phyloP scores from a whole-genome alignment of 2,888 invertebrate species.

The Aphodius sticticus region DNA sequence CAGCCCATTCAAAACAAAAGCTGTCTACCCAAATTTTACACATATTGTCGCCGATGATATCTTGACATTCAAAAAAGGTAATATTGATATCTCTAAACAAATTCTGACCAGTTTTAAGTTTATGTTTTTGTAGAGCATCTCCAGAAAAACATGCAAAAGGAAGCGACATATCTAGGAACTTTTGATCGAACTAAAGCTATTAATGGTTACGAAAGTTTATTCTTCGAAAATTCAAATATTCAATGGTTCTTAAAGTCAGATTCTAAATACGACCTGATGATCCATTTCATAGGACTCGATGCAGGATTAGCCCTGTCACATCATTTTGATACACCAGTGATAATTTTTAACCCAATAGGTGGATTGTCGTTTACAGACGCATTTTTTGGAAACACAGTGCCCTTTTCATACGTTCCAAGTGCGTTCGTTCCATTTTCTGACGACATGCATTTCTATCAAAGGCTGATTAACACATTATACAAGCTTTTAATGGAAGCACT shows the following conservation, averaged over 20 bases:
- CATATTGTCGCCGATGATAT: not conserved
- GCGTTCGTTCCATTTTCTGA: conserved; percentile 46
- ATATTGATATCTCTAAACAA: not conserved
- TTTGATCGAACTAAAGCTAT: not conserved
- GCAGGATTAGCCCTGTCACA: conserved; percentile 42
- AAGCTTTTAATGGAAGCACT: not conserved
- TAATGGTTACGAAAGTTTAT: not conserved
- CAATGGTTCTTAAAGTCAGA: conserved; percentile 31
- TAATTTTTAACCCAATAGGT: conserved; percentile 50
- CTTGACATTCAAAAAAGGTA: not conserved
- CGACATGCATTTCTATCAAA: conserved; percentile 53
- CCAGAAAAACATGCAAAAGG: too few species aligned
- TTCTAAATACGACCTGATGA: conserved; percentile 31
- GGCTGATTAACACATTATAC: conserved; percentile 48
- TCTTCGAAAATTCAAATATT: not conserved
- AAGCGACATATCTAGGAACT: not conserved
- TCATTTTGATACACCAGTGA: conserved; percentile 52
- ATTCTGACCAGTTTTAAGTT: not conserved
- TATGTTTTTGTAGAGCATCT: too few species aligned
- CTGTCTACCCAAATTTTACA: conserved; percentile 35
- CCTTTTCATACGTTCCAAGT: conserved; percentile 53
- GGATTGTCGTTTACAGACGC: conserved; percentile 37
- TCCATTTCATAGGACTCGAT: conserved; percentile 27
- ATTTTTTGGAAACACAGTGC: conserved; percentile 49
- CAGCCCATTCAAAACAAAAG: conserved; percentile 48